Base-by-base conservation (phyloP, 2,113 vertebrate genomes). In the Perca schrenkii region DNA sequence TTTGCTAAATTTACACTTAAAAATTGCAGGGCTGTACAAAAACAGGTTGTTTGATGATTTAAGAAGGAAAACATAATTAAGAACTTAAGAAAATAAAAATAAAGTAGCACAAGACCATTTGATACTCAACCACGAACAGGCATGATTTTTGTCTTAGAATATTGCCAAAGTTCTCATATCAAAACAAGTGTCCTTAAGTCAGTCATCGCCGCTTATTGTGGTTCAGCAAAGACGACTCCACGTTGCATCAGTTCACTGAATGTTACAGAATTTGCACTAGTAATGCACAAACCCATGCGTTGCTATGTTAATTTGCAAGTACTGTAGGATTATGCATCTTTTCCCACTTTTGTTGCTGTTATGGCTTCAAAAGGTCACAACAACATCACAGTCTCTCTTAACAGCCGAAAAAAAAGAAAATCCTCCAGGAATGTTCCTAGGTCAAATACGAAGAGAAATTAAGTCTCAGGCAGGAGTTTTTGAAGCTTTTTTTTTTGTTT, bases 111-210 rank as follows among this genome's bases (percentile, higher is more conserved):
- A 86, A 91, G 84, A 93, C 79, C 77, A 86, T 88, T 87, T 89
- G 81, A 94, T 91, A 88, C 86, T 92, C 87, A 88, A 91, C 84
- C 89, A 93, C 85, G 5, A 91, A 95, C 90, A 94, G 86, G 88
- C 89, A 92, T 92, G 87, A 89, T 83, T 89, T 89, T 91, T 74
- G 60, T 89, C 80, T 83, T 66, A 88, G 82, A 90, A 93, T 94
- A 94, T 94, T 94, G 93, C 91, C 92, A 93, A 89, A 86, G 83
- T 93, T 91, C 87, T 94, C 90, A 88, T 94, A 93, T 94, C 91
- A 94, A 95, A 95, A 92, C 77, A 74, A 94, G 83, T 80, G 64
- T 92, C 88, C 89, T 91, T 93, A 83, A 81, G 80, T 86, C 85
- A 78, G 83, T 83, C 89, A 31, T 82, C 69, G 49, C 75, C 76